Base-by-base conservation (phyloP, 2,888 invertebrate genomes). In the Meloe dianella region DNA sequence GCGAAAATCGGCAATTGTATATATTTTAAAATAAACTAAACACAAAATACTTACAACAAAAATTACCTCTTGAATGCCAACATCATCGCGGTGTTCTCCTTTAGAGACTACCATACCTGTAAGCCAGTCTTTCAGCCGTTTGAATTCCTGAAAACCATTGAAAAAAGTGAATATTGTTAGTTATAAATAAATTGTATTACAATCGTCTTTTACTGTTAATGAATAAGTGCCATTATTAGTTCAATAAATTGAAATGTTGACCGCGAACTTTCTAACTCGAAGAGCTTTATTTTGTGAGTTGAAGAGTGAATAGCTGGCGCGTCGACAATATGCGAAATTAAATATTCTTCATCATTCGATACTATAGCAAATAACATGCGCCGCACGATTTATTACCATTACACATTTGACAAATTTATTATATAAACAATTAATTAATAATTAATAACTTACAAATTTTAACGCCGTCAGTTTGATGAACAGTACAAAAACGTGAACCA, bases 31-130 rank as follows among this genome's bases (percentile, higher is more conserved):
- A 57, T 57, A 29, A 20, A 57, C n/a, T 2, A 17, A 27, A 14
- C 7, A 6, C 6, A 24, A 9, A 68, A 75, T 69, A 78, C 78
- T 77, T 76, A 78, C 77, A 71, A 77, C 73, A 68, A 75, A 77
- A 70, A 75, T 77, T 72, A 80, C 79, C 74, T 80, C 79, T 75
- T 77, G 77, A 57, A 79, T 79, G 65, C 77, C 75, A 20, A 77
- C 76, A 67, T 76, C 76, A n/a, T 74, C 69, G 12, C 71, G 61
- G 8, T 71, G 58, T 12, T 73, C 73, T 57, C 72, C 73, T 61
- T 73, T 76, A 1, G 76, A 71, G 14, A 78, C 71, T 47, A 79
- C 76, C 78, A 79, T 78, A 54, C 58, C 65, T 56, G 51, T 56
- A 22, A 67, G 63, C 38, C 57, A 61, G 57, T 51, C 47, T 56